phyloP scores from a whole-genome alignment of 2,113 vertebrate species.

The Cinclus cinclus region DNA sequence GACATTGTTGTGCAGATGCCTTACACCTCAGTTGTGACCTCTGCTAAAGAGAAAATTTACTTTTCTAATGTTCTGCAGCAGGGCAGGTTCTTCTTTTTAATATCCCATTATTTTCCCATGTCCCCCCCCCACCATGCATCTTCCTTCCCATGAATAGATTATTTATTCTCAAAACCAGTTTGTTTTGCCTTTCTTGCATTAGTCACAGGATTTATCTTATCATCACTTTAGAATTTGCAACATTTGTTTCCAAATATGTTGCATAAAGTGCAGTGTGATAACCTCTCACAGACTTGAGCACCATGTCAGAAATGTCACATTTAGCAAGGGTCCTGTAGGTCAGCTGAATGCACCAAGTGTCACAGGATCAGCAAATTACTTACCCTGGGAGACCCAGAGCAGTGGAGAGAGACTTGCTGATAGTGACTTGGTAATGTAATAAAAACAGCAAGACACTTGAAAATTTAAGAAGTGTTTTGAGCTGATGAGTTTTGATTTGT shows the following conservation, averaged over 20 bases:
- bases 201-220: background rate
- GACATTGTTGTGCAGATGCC: background rate
- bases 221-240: background rate
- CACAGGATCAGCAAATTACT: background rate
- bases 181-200: background rate
- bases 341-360: background rate
- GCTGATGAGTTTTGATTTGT: background rate
- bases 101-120: background rate
- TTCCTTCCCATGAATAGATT: background rate
- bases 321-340: background rate
- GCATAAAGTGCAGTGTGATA: background rate
- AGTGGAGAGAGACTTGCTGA: background rate
- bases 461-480: background rate
- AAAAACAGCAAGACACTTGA: background rate
- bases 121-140: fast-evolving
- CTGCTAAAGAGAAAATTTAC: background rate
- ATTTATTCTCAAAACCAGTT: background rate
- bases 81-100: background rate
- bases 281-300: background rate
- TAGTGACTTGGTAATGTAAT: background rate
- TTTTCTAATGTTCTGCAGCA: background rate
- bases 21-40: background rate
- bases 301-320: fast-evolving
- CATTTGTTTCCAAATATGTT: background rate
- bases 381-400: background rate